Conservation (phyloP, 2,113 vertebrate genomes). For the Neolamprologus falcicula region DNA sequence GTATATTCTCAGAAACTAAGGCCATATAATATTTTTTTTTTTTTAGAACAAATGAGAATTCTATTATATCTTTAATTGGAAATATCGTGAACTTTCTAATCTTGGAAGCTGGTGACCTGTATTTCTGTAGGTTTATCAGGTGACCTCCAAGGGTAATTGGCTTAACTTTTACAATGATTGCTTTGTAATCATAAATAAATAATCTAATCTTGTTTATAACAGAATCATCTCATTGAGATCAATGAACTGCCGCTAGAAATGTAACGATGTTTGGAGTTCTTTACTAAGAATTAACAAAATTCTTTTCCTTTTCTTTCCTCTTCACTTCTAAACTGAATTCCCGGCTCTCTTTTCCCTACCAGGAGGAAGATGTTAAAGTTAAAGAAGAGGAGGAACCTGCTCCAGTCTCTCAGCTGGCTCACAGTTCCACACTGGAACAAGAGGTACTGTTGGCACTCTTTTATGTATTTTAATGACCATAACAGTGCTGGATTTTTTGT, state of each 20-base stretch:
- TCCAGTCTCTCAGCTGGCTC: slow-evolving; percentile 52
- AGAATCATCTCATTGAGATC: not conserved
- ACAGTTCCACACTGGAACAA: slow-evolving; percentile 65
- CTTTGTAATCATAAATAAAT: not conserved
- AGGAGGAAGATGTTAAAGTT: slow-evolving; percentile 38
- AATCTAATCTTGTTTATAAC: not conserved
- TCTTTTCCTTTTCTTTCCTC: not conserved
- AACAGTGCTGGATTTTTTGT: not conserved
- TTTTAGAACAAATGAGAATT: not conserved
- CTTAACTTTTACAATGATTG: not conserved
- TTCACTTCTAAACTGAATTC: not conserved
- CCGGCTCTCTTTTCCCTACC: not conserved
- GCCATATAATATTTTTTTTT: not conserved
- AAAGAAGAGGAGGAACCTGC: slow-evolving; percentile 49
- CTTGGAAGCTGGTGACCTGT: not conserved
- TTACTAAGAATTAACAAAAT: not conserved
- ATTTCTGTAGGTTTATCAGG: not conserved
- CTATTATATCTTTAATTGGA: not conserved
- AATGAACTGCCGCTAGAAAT: not conserved
- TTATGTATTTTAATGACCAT: not conserved
- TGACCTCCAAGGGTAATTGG: not conserved
- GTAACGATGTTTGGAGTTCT: not conserved
- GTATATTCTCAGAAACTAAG: not conserved
- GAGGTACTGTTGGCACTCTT: slow-evolving; percentile 38
- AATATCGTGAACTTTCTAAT: not conserved